Evolutionary conservation across 2,113 vertebrate genomes (phyloP).

Genomic region (Ageneiosus marmoratus): DNA sequence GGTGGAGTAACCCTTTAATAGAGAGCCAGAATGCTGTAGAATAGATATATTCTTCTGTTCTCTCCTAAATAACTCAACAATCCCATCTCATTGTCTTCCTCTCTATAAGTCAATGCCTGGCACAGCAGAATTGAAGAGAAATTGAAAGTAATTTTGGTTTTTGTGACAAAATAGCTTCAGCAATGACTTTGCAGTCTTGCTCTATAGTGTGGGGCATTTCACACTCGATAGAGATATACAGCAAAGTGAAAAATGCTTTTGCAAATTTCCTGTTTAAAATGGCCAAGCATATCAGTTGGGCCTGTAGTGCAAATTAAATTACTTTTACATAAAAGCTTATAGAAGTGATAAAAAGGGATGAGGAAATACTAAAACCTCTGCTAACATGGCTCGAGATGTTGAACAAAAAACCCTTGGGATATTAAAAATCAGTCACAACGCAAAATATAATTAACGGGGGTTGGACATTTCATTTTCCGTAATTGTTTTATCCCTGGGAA

Average conservation of each 20-base stretch:
- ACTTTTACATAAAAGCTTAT: constrained; percentile 64
- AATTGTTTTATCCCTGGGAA: neutral
- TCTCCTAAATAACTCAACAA: constrained; percentile 57
- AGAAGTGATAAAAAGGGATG: constrained; percentile 56
- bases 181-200: constrained; percentile 49
- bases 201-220: constrained; percentile 38
- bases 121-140: constrained; percentile 56
- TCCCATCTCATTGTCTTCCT: constrained; percentile 61
- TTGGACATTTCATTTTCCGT: neutral
- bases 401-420: neutral
- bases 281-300: constrained; percentile 55
- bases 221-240: constrained; percentile 56
- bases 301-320: constrained; percentile 71
- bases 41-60: constrained; percentile 50
- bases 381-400: neutral
- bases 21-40: constrained; percentile 58
- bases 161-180: constrained; percentile 56
- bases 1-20: constrained; percentile 44
- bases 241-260: constrained; percentile 52
- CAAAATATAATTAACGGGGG: neutral
- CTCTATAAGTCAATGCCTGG: constrained; percentile 46
- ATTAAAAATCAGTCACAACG: neutral
- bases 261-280: constrained; percentile 63
- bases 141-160: constrained; percentile 59
- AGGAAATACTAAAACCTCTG: neutral